Evolutionary conservation across 2,113 vertebrate species (phyloP).

Genomic region (Pterocles orientalis): DNA sequence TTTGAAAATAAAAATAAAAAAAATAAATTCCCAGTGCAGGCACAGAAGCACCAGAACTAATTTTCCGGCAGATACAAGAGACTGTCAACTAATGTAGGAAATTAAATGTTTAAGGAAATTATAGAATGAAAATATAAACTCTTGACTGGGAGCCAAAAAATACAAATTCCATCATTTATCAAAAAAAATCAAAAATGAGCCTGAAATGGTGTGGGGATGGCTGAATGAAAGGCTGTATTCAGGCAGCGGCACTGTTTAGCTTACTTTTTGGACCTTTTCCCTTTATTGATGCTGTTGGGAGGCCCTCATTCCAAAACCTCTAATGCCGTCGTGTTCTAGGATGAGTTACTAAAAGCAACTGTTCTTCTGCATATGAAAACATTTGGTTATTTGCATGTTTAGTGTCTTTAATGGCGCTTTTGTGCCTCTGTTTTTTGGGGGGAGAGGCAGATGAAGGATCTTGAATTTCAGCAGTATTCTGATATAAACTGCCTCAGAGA

Average conservation of each 20-base stretch:
- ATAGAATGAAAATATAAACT: conserved; percentile 63
- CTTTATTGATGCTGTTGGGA: conserved; percentile 69
- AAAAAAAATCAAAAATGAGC: conserved; percentile 38
- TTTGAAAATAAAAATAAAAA: background rate
- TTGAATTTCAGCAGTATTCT: conserved; percentile 53
- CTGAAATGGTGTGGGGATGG: background rate
- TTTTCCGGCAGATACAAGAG: conserved; percentile 53
- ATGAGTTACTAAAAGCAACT: conserved; percentile 69
- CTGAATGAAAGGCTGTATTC: conserved; percentile 72
- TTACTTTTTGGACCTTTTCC: conserved; percentile 69
- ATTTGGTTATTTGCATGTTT: conserved; percentile 46
- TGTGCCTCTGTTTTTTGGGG: conserved; percentile 29
- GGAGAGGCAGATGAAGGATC: conserved; percentile 25
- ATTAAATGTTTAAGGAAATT: conserved; percentile 70
- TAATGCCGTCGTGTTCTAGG: conserved; percentile 47
- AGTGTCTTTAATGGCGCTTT: conserved; percentile 48
- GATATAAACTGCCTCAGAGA: conserved; percentile 37
- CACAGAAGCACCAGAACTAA: conserved; percentile 52
- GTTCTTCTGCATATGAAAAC: conserved; percentile 65
- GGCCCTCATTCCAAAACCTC: conserved; percentile 61
- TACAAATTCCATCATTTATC: conserved; percentile 68
- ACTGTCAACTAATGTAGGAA: conserved; percentile 52
- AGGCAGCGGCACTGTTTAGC: conserved; percentile 58
- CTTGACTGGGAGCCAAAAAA: conserved; percentile 5
- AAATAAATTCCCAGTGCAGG: background rate